Evolutionary conservation across 2,113 vertebrate species (phyloP).

Genomic region (Hemiprocne comata): DNA sequence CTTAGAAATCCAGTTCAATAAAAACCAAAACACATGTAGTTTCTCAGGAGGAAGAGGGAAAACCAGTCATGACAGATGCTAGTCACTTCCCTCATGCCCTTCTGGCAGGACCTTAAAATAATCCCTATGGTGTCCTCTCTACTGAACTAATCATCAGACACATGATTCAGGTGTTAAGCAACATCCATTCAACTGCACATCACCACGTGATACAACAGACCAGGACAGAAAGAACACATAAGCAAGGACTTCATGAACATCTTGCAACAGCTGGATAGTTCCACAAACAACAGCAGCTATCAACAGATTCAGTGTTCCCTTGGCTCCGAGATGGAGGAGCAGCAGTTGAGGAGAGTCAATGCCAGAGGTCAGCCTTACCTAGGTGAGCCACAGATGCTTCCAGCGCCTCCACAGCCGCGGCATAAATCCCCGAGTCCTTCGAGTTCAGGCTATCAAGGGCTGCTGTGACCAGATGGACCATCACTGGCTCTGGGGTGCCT

Average conservation of each 20-base stretch:
- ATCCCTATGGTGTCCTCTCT: background rate
- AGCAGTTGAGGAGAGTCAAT: background rate
- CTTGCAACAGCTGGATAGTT: too few relatives aligned
- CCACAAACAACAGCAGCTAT: too few relatives aligned
- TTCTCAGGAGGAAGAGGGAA: too few relatives aligned
- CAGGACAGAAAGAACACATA: background rate
- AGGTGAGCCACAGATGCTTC: conserved; percentile 56
- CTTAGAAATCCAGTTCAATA: too few relatives aligned
- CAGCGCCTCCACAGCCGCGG: conserved; percentile 19
- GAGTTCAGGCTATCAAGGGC: conserved; percentile 75
- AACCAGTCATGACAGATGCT: too few relatives aligned
- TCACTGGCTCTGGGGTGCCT: conserved; percentile 51
- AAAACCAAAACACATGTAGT: too few relatives aligned
- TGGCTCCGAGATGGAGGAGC: background rate
- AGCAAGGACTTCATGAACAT: too few relatives aligned
- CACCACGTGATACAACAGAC: background rate
- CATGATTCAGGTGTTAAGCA: background rate
- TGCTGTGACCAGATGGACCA: conserved; percentile 32
- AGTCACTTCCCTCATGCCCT: too few relatives aligned
- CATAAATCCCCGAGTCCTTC: conserved; percentile 52
- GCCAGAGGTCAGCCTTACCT: conserved; percentile 70
- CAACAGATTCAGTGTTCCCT: too few relatives aligned
- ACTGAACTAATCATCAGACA: too few relatives aligned
- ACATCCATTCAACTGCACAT: background rate
- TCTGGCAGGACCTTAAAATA: too few relatives aligned